Percentiles rank a stretch among this genome's conserved stretches.
phyloP scores from a whole-genome alignment of 2,888 invertebrate genomes.

The Hemicrepidius hirtus region DNA sequence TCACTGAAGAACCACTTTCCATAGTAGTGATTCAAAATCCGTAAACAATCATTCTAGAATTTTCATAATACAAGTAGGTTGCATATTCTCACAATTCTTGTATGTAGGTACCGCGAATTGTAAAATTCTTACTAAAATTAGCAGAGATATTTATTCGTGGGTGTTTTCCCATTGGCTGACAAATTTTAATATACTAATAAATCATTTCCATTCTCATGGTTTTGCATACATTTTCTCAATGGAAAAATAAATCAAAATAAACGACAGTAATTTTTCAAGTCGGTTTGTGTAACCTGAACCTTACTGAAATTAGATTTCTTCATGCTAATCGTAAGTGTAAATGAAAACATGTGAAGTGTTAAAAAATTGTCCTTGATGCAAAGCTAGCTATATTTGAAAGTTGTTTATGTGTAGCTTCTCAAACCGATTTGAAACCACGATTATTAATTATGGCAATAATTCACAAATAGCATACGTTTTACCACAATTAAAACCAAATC shows the following conservation, averaged over 20 bases:
- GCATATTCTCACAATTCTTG: too few relatives aligned
- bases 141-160: not conserved
- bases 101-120: not conserved
- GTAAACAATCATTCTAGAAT: too few relatives aligned
- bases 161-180: not conserved
- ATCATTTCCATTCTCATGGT: not conserved
- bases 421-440: constrained; percentile 11
- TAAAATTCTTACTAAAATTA: constrained; percentile 13
- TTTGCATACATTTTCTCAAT: too few relatives aligned
- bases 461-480: not conserved
- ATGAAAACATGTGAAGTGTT: constrained; percentile 16
- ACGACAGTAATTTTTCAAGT: too few relatives aligned
- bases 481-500: too few relatives aligned
- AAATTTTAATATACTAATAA: not conserved
- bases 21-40: too few relatives aligned
- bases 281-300: constrained; percentile 7
- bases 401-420: constrained; percentile 30
- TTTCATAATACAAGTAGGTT: too few relatives aligned
- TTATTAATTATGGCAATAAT: constrained; percentile 25
- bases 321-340: constrained; percentile 13
- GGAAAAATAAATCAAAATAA: too few relatives aligned
- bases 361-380: constrained; percentile 33
- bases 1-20: too few relatives aligned
- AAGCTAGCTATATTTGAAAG: constrained; percentile 35
- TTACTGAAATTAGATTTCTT: constrained; percentile 27